Evolutionary conservation across 2,888 invertebrate genomes (phyloP).

Genomic region (Trachelus iudaicus): DNA sequence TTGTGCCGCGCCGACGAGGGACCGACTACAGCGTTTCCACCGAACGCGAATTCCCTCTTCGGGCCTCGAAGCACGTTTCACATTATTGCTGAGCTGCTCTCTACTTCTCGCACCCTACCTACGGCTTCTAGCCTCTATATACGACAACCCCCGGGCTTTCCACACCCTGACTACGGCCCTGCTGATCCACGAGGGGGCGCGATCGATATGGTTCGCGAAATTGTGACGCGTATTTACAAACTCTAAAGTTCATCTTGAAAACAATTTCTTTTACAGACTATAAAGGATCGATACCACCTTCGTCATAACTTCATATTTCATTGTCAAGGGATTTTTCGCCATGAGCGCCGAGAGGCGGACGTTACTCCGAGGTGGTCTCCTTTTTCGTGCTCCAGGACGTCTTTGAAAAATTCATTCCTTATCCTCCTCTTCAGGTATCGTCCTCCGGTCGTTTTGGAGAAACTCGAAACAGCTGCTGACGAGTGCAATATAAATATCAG

Average conservation of each 20-base stretch:
- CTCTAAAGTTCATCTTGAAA: not conserved
- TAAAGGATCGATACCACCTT: not conserved
- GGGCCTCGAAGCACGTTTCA: constrained; percentile 53
- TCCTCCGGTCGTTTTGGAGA: not conserved
- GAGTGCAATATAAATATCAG: constrained; percentile 26
- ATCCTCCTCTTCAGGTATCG: too few species aligned
- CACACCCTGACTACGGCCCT: not conserved
- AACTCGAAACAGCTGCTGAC: constrained; percentile 16
- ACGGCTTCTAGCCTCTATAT: constrained; percentile 6
- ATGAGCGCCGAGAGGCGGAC: not conserved
- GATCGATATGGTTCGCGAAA: constrained; percentile 17
- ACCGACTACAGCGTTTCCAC: constrained; percentile 18
- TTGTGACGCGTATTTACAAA: constrained; percentile 27
- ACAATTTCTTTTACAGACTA: not conserved
- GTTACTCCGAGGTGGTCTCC: too few species aligned
- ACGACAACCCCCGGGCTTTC: not conserved
- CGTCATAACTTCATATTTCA: not conserved
- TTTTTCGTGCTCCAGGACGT: too few species aligned
- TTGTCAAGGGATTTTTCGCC: not conserved
- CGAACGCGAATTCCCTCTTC: constrained; percentile 49
- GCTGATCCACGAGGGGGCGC: not conserved
- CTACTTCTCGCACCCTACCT: constrained; percentile 20
- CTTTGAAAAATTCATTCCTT: too few species aligned
- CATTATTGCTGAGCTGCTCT: constrained; percentile 47
- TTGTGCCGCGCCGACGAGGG: not conserved